These are phyloP conservation scores for Clivina fossor DNA, from an alignment of 2,888 invertebrate genomes.

Conservation along the genomic window DNA sequence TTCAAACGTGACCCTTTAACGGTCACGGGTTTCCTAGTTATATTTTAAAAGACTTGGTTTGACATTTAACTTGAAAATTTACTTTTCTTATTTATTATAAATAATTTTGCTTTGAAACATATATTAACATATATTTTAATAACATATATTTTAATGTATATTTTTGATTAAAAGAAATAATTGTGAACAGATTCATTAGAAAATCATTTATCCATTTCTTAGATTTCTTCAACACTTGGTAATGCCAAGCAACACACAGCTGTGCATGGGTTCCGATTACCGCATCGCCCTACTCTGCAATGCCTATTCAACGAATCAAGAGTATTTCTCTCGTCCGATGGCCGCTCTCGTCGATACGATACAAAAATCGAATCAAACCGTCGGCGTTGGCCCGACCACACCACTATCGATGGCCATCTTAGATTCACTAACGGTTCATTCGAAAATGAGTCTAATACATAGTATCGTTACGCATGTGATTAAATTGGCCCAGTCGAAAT, in stretches of 20 bases:
- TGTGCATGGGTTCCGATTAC: slow-evolving; percentile 83
- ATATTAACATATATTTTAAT: too few species aligned
- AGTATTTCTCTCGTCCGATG: slow-evolving; percentile 90
- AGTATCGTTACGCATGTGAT: slow-evolving; percentile 87
- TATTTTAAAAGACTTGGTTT: too few species aligned
- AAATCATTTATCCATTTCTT: too few species aligned
- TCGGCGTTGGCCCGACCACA: slow-evolving; percentile 63
- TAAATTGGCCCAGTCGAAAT: slow-evolving; percentile 54
- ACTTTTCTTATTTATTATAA: too few species aligned
- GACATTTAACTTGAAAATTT: too few species aligned
- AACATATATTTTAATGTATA: too few species aligned
- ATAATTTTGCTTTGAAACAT: too few species aligned
- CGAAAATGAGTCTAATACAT: slow-evolving; percentile 84
- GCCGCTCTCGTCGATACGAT: slow-evolving; percentile 83
- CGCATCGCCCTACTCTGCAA: slow-evolving; percentile 91
- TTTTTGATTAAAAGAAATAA: too few species aligned
- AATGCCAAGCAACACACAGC: slow-evolving; percentile 68
- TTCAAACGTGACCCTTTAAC: too few species aligned
- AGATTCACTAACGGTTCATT: slow-evolving; percentile 92
- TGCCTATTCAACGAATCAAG: slow-evolving; percentile 92
- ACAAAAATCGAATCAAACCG: slow-evolving; percentile 57
- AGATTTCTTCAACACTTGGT: slow-evolving; percentile 86
- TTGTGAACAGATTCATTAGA: too few species aligned
- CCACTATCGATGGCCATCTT: slow-evolving; percentile 90
- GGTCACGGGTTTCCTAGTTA: too few species aligned